phyloP scores from a whole-genome alignment of 2,888 invertebrate genomes.

The Leucania comma region DNA sequence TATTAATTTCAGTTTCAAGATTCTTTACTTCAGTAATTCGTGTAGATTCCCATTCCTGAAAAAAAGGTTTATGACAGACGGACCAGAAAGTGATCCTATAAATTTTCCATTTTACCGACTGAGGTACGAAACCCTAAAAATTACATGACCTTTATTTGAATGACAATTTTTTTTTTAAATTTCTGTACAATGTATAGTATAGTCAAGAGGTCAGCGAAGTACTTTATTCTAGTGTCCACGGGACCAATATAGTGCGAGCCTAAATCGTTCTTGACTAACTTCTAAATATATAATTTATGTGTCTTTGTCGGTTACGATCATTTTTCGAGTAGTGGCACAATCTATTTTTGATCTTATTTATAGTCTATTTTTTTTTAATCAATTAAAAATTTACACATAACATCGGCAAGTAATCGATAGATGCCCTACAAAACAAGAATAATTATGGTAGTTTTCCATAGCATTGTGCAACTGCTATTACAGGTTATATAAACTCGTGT shows the following conservation, averaged over 20 bases:
- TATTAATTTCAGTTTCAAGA: no score
- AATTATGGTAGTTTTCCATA: constrained; percentile 43
- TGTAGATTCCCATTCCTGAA: no score
- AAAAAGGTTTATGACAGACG: no score
- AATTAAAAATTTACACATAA: background rate
- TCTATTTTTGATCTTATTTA: background rate
- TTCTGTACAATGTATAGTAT: background rate
- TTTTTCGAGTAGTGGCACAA: background rate
- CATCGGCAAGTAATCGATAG: constrained; percentile 15
- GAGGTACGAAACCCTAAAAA: no score
- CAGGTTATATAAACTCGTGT: constrained; percentile 52
- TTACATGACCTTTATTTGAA: no score
- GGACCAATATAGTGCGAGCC: background rate
- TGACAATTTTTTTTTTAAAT: background rate
- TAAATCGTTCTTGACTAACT: background rate
- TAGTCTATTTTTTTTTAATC: background rate
- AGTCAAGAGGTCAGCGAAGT: background rate
- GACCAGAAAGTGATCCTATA: no score
- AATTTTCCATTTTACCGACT: no score
- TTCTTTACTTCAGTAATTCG: no score
- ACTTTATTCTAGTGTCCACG: background rate
- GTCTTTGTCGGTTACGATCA: background rate
- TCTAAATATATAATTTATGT: background rate
- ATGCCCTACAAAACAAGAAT: constrained; percentile 30
- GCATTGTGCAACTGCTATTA: constrained; percentile 46